Base-by-base conservation (phyloP, 2,888 invertebrate species). In the Pardosa pseudoannulata region DNA sequence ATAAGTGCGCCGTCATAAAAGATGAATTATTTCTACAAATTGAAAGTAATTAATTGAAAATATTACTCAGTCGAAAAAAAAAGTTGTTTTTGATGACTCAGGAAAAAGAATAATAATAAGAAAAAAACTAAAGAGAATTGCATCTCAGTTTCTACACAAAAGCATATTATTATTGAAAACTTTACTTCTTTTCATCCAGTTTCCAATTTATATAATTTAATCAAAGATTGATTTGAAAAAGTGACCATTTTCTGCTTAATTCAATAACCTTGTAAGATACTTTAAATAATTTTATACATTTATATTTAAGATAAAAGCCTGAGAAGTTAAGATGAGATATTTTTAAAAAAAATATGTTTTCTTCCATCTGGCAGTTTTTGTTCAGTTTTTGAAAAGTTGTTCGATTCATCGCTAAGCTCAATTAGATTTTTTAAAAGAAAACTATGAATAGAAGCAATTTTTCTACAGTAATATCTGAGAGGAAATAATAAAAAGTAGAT, bases 41-140 rank as follows among this genome's bases (percentile, higher is more conserved):
- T 19, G 23, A 56, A 56, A 56, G 19, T 23, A 56, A 56, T 56
- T 56, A 56, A 56, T 56, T 56, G 23, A 56, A 56, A 56, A 56
- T n/a, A 56, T 23, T 19, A 56, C 16, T 19, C 36, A 36, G 36
- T 56, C 6, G 5, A 56, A 56, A 16, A 46, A 13, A 11, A 16
- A 6, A 46, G 3, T 56, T 23, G 23, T 56, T 56, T 56, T 56
- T 46, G 46, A n/a, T n/a, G n/a, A 23, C 23, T 56, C 5, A 11
- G 46, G 46, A 46, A 16, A 16, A 46, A 9, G 46, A 46, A 16
- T 9, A 2, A 46, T 6, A 46, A 16, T 2, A 46, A 9, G 46
- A 46, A 16, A 46, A 2, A 46, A 2, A 46, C 9, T 16, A 46
- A 46, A 46, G 9, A 36, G 9, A 46, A 46, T 46, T 46, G 16